Evolutionary conservation across 2,113 vertebrate genomes (phyloP).

Genomic region (Fukomys damarensis): DNA sequence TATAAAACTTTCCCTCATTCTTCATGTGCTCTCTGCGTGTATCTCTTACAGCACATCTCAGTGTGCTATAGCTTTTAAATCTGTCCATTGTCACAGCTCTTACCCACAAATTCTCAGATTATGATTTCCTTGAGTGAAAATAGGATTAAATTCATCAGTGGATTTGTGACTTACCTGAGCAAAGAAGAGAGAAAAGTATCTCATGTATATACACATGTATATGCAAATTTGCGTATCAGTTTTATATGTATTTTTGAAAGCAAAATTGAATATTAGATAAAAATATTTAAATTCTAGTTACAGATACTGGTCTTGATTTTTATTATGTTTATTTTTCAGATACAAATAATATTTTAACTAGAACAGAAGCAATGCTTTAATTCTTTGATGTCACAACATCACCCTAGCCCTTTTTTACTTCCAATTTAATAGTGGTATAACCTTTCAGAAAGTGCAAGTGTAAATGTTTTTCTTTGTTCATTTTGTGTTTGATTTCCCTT

Average conservation of each 20-base stretch:
- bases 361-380: background rate
- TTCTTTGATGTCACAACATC: background rate
- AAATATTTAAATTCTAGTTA: slow-evolving; percentile 3
- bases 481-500: background rate
- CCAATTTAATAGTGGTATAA: background rate
- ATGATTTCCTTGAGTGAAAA: background rate
- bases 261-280: background rate
- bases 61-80: background rate
- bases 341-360: background rate
- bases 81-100: background rate
- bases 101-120: background rate
- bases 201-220: background rate
- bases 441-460: background rate
- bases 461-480: background rate
- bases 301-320: background rate
- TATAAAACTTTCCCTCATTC: background rate
- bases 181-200: background rate
- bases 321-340: slow-evolving; percentile 34
- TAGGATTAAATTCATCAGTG: background rate
- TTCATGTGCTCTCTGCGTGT: background rate
- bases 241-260: background rate
- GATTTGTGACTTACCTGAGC: background rate
- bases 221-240: background rate
- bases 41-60: background rate
- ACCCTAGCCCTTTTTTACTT: background rate